phyloP scores from a whole-genome alignment of 2,888 invertebrate genomes.

The Cabera pusaria region DNA sequence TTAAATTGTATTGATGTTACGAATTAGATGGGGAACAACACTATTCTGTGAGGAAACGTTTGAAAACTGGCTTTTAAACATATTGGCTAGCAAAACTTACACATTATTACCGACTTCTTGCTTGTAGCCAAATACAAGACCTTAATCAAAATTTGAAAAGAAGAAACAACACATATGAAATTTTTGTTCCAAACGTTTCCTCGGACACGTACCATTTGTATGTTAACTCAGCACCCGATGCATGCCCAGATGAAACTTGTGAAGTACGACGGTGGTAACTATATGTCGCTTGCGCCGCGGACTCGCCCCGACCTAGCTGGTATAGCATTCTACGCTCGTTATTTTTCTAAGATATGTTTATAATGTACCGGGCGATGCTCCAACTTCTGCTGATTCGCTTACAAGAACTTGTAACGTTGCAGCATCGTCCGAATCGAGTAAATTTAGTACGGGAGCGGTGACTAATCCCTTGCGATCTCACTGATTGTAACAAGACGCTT shows the following conservation, averaged over 20 bases:
- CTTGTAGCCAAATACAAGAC: no score
- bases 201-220: slow-evolving; percentile 20
- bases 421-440: slow-evolving; percentile 36
- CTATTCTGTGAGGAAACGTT: slow-evolving; percentile 8
- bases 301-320: slow-evolving; percentile 20
- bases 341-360: slow-evolving; percentile 41
- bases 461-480: slow-evolving; percentile 36
- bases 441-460: slow-evolving; percentile 35
- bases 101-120: no score
- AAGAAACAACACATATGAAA: no score
- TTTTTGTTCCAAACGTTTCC: slow-evolving; percentile 4
- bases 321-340: slow-evolving; percentile 46
- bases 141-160: no score
- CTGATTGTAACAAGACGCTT: slow-evolving; percentile 19
- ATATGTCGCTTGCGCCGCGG: slow-evolving; percentile 25
- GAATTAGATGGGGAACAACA: slow-evolving; percentile 30
- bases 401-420: slow-evolving; percentile 10
- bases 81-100: no score
- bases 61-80: not conserved
- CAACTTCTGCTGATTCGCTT: not conserved
- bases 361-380: slow-evolving; percentile 52
- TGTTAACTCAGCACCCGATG: slow-evolving; percentile 44
- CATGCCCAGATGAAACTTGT: slow-evolving; percentile 55
- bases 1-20: slow-evolving; percentile 36
- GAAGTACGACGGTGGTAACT: slow-evolving; percentile 25